Evolutionary conservation across 2,888 invertebrate genomes (phyloP).

Genomic region (Polydrusus tereticollis): DNA sequence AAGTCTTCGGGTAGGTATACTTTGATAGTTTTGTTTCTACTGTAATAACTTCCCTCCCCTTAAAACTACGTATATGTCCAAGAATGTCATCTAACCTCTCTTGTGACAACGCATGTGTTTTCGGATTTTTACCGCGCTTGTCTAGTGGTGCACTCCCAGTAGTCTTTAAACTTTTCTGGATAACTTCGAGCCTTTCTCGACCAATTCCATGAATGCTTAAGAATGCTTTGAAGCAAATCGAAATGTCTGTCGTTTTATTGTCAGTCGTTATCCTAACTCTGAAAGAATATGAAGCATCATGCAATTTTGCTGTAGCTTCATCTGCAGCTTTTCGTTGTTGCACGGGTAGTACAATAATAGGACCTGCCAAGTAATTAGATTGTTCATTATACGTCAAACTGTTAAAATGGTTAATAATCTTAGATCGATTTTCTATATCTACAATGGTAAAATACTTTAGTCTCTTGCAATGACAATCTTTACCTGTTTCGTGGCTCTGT

Average conservation of each 20-base stretch:
- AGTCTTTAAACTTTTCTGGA: conserved; percentile 34
- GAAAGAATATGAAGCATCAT: conserved; percentile 21
- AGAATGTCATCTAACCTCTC: background rate
- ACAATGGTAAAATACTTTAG: conserved; percentile 12
- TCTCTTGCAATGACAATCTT: conserved; percentile 11
- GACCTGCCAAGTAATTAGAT: conserved; percentile 28
- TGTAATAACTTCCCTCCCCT: background rate
- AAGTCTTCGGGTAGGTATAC: background rate
- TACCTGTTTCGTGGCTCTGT: conserved; percentile 1
- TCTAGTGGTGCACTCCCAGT: conserved; percentile 31
- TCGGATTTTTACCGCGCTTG: conserved; percentile 26
- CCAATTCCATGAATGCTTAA: conserved; percentile 28
- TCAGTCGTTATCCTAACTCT: conserved; percentile 11
- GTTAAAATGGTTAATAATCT: conserved; percentile 21
- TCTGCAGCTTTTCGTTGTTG: conserved; percentile 27
- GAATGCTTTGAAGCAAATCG: background rate
- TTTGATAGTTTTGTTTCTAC: background rate
- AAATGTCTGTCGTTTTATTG: too few species aligned
- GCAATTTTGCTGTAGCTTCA: conserved; percentile 33
- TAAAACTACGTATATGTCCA: background rate
- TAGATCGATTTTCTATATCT: conserved; percentile 9
- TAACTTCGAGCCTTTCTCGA: conserved; percentile 15
- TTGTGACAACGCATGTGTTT: background rate
- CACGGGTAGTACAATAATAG: conserved; percentile 22
- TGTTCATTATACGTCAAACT: conserved; percentile 11